Evolutionary conservation across 1,140 invertebrate genomes (phyloP).

Genomic region (Caenorhabditis inopinata): DNA sequence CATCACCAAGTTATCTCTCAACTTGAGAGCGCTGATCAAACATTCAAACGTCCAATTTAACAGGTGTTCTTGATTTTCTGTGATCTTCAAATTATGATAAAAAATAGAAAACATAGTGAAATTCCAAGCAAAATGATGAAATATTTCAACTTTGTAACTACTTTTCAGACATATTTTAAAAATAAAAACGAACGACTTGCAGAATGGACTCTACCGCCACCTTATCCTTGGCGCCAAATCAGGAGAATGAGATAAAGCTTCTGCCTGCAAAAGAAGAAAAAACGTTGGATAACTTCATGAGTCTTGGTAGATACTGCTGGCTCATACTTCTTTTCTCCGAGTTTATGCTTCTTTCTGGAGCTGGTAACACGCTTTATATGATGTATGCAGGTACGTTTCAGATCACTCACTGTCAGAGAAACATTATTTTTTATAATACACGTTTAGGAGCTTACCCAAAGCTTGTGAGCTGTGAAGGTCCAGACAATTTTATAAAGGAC

Average conservation of each 20-base stretch:
- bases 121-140: no score
- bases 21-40: constrained; percentile 4
- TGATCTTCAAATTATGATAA: not conserved
- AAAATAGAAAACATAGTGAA: no score
- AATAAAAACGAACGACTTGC: not conserved
- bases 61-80: not conserved
- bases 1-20: not conserved
- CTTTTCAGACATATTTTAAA: no score
- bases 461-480: not conserved
- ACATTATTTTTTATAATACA: not conserved
- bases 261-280: not conserved
- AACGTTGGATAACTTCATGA: constrained; percentile 29
- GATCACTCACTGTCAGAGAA: not conserved
- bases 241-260: not conserved
- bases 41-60: not conserved
- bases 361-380: constrained; percentile 32
- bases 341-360: constrained; percentile 29
- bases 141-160: no score
- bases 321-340: constrained; percentile 35
- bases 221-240: not conserved
- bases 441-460: not conserved
- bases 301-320: constrained; percentile 22
- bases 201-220: constrained; percentile 8
- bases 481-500: not conserved
- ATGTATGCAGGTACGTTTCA: constrained; percentile 24